phyloP scores from a whole-genome alignment of 2,888 invertebrate species.

The Drosophila peninsularis region DNA sequence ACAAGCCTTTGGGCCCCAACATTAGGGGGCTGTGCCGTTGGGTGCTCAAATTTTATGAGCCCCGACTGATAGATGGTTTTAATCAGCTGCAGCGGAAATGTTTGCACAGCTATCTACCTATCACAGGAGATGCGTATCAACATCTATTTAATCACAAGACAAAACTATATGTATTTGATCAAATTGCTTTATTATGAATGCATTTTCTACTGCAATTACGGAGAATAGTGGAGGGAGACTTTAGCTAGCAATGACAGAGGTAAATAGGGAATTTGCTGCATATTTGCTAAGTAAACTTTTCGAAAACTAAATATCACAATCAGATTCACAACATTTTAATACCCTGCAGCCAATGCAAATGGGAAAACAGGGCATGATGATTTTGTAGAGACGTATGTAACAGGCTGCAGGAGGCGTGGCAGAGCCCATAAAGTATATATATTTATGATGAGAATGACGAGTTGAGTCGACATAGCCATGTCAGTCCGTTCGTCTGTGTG shows the following conservation, averaged over 20 bases:
- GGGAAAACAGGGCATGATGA: too few species aligned
- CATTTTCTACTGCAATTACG: background rate
- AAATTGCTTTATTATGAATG: background rate
- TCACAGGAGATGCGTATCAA: background rate
- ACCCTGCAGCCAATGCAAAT: too few species aligned
- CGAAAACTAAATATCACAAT: background rate
- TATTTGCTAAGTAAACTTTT: background rate
- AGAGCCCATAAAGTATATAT: too few species aligned
- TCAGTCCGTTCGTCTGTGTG: too few species aligned
- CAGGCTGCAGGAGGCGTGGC: too few species aligned
- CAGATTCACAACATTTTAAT: background rate
- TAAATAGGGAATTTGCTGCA: background rate
- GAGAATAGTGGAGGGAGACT: background rate
- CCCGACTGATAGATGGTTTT: conserved; percentile 51
- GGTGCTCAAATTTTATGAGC: conserved; percentile 66
- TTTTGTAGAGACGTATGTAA: too few species aligned
- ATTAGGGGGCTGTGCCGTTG: conserved; percentile 46
- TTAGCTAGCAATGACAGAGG: background rate
- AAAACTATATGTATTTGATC: background rate
- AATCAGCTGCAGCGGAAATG: conserved; percentile 44
- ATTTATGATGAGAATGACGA: too few species aligned
- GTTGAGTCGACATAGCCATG: too few species aligned
- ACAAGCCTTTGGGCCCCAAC: conserved; percentile 16
- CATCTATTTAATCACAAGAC: background rate
- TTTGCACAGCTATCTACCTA: conserved; percentile 5